A percentile compares a stretch with the other conserved stretches of the same genome.
These are phyloP conservation scores for Trichopria drosophilae DNA, from an alignment of 2,888 invertebrate genomes.

Conservation along the genomic window DNA sequence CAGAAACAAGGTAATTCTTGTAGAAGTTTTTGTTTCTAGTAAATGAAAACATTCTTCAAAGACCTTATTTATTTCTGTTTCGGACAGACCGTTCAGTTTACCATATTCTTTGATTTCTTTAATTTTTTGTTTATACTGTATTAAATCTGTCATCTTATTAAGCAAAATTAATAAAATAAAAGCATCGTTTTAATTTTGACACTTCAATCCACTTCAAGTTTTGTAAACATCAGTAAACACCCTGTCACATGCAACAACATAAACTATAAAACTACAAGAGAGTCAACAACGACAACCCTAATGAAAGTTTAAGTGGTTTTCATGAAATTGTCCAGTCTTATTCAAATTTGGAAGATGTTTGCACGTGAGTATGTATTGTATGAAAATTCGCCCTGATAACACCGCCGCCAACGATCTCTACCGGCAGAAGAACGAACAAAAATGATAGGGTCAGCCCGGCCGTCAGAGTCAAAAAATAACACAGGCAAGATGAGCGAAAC, in stretches of 20 bases:
- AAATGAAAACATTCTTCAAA: conserved; percentile 63
- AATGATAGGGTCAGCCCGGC: too few species aligned
- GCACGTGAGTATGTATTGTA: too few species aligned
- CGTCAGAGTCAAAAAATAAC: too few species aligned
- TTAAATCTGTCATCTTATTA: conserved; percentile 33
- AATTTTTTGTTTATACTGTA: conserved; percentile 56
- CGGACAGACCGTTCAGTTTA: conserved; percentile 64
- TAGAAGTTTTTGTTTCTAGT: conserved; percentile 48
- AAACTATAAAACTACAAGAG: background rate
- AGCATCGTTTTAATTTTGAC: background rate
- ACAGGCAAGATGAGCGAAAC: too few species aligned
- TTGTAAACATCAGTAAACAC: background rate
- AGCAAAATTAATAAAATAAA: background rate
- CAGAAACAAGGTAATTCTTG: conserved; percentile 26
- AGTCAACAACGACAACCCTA: too few species aligned
- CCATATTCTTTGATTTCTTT: conserved; percentile 65
- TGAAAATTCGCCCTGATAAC: too few species aligned
- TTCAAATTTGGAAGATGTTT: too few species aligned
- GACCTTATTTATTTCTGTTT: conserved; percentile 67
- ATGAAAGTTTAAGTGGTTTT: too few species aligned
- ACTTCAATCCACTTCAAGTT: background rate
- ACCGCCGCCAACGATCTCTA: too few species aligned
- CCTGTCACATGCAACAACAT: background rate
- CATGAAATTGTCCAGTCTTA: too few species aligned
- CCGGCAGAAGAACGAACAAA: too few species aligned